These are phyloP conservation scores for Cyprinodon diabolis DNA, from an alignment of 2,797 vertebrate species.

Conservation along the genomic window DNA sequence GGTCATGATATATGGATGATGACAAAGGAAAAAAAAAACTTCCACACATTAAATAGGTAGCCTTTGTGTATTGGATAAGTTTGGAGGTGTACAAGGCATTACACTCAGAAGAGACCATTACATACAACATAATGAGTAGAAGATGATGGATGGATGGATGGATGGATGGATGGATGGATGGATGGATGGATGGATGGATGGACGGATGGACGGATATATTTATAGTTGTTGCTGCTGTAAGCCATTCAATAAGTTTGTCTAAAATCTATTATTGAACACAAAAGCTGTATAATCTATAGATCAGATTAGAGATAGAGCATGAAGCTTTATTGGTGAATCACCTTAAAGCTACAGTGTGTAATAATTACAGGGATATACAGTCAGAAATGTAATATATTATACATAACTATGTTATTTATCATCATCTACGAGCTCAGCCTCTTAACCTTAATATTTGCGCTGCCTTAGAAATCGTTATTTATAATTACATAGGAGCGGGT, in stretches of 20 bases:
- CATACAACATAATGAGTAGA: background rate
- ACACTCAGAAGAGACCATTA: background rate
- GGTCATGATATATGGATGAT: background rate
- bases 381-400: too few relatives aligned
- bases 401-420: too few relatives aligned
- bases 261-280: background rate
- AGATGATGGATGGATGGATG: background rate
- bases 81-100: background rate
- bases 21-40: background rate
- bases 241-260: background rate
- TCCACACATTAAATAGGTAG: background rate
- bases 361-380: too few relatives aligned
- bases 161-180: too few relatives aligned
- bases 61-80: background rate
- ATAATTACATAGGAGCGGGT: too few relatives aligned
- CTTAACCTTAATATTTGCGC: too few relatives aligned
- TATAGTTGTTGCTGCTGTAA: background rate
- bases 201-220: background rate
- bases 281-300: background rate
- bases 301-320: background rate
- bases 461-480: too few relatives aligned
- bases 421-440: too few relatives aligned
- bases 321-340: background rate
- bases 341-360: too few relatives aligned
- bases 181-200: too few relatives aligned